Evolutionary conservation across 2,797 vertebrate species (phyloP), one percentile per base, ranked within the genome.

Genomic region (Intellagama lesueurii): DNA sequence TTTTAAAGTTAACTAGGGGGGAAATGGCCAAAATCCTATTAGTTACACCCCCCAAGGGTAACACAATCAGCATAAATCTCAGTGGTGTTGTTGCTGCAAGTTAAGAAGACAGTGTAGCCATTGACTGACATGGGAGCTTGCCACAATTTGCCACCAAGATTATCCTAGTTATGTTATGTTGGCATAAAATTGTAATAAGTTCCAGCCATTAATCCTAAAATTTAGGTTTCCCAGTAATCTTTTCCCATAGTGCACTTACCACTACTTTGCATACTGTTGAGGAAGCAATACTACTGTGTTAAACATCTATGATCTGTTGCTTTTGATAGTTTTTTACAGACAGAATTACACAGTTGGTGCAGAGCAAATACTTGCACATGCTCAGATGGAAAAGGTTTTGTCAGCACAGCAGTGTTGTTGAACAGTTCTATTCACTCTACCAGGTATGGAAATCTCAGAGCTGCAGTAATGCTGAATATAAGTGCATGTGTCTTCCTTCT

Each of bases 341-440:
- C 81, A 97, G 97, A 94, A 96, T 97, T 17, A 95, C 93, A 83
- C 96, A 97, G 86, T 90, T 98, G 94, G 96, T 96, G 85, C 97
- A 97, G 90, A 96, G 96, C 92, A 98, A 98, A 95, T 98, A 98
- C 93, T 96, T 97, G 80, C 95, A 97, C 78, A 95, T 93, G 96
- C 93, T 98, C 89, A 97, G 96, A 87, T 98, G 97, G 97, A 97
- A 97, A 93, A 97, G 97, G 90, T 98, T 98, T 93, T 97, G 96
- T 93, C 96, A 12, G 0, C 96, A 97, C 26, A 86, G 95, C 89
- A 88, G 91, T n/a, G 52, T 96, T 93, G 95, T 95, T 88, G 96
- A 97, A 87, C 95, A 97, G 70, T 95, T 98, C 83, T 94, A 96
- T 91, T 94, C 92, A 87, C 87, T 96, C 76, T 98, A 96, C 92